Conservation (phyloP, 1,140 invertebrate species). For the Artemia franciscana region DNA sequence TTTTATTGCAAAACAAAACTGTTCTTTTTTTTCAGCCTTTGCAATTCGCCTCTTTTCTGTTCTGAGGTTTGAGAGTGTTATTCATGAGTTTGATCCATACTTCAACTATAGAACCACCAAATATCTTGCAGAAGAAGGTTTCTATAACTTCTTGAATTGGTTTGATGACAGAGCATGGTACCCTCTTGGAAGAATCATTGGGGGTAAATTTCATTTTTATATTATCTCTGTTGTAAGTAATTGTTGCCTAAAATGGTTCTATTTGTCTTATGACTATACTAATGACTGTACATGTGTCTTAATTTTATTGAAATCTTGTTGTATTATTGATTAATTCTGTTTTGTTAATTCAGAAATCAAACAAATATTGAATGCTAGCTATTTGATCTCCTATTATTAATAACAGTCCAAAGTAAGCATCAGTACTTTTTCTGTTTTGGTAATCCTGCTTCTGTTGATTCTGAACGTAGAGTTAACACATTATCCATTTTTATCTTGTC, state of each 20-base stretch:
- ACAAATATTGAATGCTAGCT: too few relatives aligned
- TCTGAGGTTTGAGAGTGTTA: conserved; percentile 88
- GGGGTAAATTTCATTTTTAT: conserved; percentile 45
- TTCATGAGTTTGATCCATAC: conserved; percentile 97
- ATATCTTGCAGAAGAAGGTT: conserved; percentile 81
- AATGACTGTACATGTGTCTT: too few relatives aligned
- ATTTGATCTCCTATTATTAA: too few relatives aligned
- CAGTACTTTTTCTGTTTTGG: too few relatives aligned
- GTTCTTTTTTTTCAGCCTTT: conserved; percentile 51
- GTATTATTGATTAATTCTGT: not conserved
- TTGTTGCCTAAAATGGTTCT: too few relatives aligned
- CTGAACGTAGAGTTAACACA: too few relatives aligned
- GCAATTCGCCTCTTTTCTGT: conserved; percentile 84
- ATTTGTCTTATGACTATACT: not conserved
- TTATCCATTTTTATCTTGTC: too few relatives aligned
- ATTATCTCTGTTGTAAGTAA: too few relatives aligned
- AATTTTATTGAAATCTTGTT: not conserved
- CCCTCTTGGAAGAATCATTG: conserved; percentile 85
- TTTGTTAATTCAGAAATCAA: too few relatives aligned
- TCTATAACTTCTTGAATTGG: conserved; percentile 97
- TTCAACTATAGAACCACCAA: conserved; percentile 95
- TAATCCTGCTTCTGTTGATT: too few relatives aligned
- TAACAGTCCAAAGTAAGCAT: too few relatives aligned
- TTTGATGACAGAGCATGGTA: conserved; percentile 98
- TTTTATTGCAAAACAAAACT: too few relatives aligned